A percentile compares a stretch with the other conserved stretches of the same genome.
Evolutionary conservation across 2,113 vertebrate genomes (phyloP).

Genomic region (Myotis lucifugus): DNA sequence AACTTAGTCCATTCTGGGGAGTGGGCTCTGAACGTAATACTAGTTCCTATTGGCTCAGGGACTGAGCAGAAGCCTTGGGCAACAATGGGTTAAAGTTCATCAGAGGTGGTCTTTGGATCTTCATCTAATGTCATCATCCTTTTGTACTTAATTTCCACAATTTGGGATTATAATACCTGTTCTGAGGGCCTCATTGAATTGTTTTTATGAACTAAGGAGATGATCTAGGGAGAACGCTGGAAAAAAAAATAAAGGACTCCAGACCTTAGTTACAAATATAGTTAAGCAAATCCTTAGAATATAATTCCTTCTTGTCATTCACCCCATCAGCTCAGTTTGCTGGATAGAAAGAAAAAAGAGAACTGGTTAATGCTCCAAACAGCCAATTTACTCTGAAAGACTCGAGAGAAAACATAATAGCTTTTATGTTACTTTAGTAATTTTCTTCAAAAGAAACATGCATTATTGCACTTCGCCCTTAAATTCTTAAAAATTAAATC

Average conservation of each 20-base stretch:
- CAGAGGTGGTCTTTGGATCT: neutral
- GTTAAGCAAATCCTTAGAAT: constrained; percentile 6
- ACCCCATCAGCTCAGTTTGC: neutral
- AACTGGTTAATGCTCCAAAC: neutral
- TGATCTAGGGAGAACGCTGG: neutral
- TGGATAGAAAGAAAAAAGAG: neutral
- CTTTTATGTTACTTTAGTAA: constrained; percentile 40
- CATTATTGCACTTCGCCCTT: constrained; percentile 34
- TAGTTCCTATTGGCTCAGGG: neutral
- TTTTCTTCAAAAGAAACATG: constrained; percentile 47
- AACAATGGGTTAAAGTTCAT: neutral
- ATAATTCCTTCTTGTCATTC: constrained; percentile 31
- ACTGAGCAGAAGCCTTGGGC: neutral
- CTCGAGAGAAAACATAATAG: constrained; percentile 16
- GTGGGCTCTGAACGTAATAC: neutral
- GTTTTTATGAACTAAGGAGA: neutral
- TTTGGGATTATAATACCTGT: neutral
- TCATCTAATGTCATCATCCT: neutral
- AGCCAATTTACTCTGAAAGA: constrained; percentile 40
- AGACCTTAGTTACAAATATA: neutral
- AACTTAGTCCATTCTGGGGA: neutral
- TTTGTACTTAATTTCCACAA: neutral
- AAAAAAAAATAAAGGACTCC: neutral
- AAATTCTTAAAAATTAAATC: constrained; percentile 40
- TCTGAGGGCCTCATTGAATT: neutral